Evolutionary conservation across 2,797 vertebrate species (phyloP).

Genomic region (Macropus fuliginosus): DNA sequence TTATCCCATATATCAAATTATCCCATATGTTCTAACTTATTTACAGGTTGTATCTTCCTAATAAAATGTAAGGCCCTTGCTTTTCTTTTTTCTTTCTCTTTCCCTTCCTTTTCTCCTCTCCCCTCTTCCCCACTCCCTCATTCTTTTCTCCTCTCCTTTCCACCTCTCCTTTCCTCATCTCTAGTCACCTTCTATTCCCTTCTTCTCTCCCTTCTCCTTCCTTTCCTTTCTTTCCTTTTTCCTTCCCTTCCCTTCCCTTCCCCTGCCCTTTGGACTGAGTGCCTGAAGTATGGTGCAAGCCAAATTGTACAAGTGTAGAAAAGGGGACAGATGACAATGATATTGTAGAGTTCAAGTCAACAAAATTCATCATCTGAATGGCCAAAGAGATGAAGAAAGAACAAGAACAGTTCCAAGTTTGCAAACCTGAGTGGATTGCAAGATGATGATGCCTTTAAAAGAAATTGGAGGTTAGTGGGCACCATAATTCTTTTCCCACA

Average conservation of each 20-base stretch:
- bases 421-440: neutral
- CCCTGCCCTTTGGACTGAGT: neutral
- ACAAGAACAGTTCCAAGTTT: neutral
- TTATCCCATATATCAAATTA: neutral
- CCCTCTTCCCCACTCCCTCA: neutral
- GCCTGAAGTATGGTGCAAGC: neutral
- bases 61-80: neutral
- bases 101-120: neutral
- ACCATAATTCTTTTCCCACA: neutral
- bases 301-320: neutral
- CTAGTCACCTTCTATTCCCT: neutral
- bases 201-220: neutral
- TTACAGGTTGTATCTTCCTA: neutral
- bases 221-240: neutral
- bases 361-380: neutral
- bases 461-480: neutral
- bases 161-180: neutral
- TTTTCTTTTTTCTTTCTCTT: conserved; percentile 35
- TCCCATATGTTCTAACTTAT: neutral
- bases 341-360: neutral
- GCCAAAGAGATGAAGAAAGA: neutral
- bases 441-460: neutral
- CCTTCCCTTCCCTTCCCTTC: neutral
- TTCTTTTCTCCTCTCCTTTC: neutral
- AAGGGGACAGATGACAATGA: neutral